These are phyloP conservation scores for Eptesicus fuscus DNA, from an alignment of 2,113 vertebrate species.

Conservation along the genomic window DNA sequence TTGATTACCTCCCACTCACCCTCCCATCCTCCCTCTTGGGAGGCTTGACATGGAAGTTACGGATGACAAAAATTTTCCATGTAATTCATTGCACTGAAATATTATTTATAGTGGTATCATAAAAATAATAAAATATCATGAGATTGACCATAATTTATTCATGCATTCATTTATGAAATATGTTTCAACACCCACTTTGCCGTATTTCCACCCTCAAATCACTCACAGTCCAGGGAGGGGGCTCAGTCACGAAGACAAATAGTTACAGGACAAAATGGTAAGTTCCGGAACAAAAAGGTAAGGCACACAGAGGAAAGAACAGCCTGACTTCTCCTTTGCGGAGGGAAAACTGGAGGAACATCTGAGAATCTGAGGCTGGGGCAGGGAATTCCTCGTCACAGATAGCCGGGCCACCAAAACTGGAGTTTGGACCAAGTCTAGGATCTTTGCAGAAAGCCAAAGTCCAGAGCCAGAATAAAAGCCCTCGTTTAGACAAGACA, in stretches of 20 bases:
- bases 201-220: conserved; percentile 8
- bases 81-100: background rate
- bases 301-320: background rate
- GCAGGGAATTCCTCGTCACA: background rate
- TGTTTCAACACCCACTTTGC: background rate
- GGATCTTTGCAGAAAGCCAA: background rate
- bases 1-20: no score
- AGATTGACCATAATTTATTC: conserved; percentile 22
- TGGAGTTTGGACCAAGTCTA: background rate
- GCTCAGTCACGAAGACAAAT: background rate
- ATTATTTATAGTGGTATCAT: background rate
- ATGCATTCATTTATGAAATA: conserved; percentile 26
- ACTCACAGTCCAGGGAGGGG: background rate
- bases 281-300: background rate
- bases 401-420: background rate
- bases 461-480: background rate
- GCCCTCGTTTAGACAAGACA: background rate
- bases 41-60: conserved; percentile 18
- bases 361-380: background rate
- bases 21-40: background rate
- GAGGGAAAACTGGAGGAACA: background rate
- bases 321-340: background rate
- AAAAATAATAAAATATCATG: background rate
- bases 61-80: background rate
- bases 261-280: background rate